These are phyloP conservation scores for Colletes collaris DNA, from an alignment of 2,888 invertebrate genomes.

Conservation along the genomic window DNA sequence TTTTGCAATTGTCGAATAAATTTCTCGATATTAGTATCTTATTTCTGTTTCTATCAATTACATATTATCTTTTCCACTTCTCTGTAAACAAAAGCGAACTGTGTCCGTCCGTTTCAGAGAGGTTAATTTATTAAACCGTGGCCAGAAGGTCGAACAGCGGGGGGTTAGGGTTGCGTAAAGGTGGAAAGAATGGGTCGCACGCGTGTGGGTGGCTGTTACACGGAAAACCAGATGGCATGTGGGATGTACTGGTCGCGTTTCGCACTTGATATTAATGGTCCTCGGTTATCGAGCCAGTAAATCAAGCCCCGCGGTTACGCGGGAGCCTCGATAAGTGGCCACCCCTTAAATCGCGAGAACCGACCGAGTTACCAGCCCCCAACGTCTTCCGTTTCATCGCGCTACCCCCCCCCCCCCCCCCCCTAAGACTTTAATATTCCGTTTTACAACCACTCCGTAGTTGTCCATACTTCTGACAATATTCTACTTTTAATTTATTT, in stretches of 20 bases:
- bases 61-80: no score
- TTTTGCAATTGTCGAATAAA: no score
- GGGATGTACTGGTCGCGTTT: slow-evolving; percentile 40
- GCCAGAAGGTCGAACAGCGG: background rate
- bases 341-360: slow-evolving; percentile 44
- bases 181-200: slow-evolving; percentile 14
- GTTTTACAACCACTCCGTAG: no score
- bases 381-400: no score
- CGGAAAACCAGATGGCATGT: slow-evolving; percentile 23
- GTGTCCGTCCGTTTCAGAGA: background rate
- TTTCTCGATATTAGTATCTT: no score
- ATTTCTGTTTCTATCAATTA: no score
- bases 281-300: slow-evolving; percentile 64
- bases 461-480: no score
- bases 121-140: background rate
- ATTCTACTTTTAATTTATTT: no score
- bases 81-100: no score
- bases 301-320: slow-evolving; percentile 55
- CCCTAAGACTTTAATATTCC: background rate
- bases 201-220: background rate
- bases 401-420: background rate
- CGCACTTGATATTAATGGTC: slow-evolving; percentile 60
- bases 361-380: background rate
- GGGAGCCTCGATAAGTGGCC: slow-evolving; percentile 50
- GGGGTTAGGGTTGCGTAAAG: background rate